A percentile compares a stretch with the other conserved stretches of the same genome.
Evolutionary conservation across 1,140 invertebrate species (phyloP).

Genomic region (Meteorus sp.): DNA sequence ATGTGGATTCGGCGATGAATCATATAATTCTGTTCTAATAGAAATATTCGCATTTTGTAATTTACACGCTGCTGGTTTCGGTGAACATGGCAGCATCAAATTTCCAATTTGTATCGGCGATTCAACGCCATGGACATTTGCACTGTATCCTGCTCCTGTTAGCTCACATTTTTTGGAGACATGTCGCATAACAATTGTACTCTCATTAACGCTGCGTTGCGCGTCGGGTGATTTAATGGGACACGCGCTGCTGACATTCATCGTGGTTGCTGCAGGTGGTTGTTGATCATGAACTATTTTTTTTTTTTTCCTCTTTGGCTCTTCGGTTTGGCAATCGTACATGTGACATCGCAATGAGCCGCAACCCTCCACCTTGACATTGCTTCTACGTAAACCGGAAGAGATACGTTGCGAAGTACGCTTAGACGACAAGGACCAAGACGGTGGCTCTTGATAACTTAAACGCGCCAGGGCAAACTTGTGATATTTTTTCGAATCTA

Average conservation of each 20-base stretch:
- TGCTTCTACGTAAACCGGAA: slow-evolving; percentile 8
- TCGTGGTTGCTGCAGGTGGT: not conserved
- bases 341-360: slow-evolving; percentile 18
- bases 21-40: slow-evolving; percentile 51
- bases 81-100: slow-evolving; percentile 8
- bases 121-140: slow-evolving; percentile 25
- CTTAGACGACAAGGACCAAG: slow-evolving; percentile 2
- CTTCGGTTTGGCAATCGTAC: not conserved
- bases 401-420: slow-evolving; percentile 1
- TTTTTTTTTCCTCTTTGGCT: not conserved
- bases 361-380: slow-evolving; percentile 10
- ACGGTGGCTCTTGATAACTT: slow-evolving; percentile 34
- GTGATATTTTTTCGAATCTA: slow-evolving; percentile 38
- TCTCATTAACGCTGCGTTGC: slow-evolving; percentile 23
- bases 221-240: not conserved
- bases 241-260: not conserved
- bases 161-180: slow-evolving; percentile 41
- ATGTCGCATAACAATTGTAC: slow-evolving; percentile 44
- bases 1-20: slow-evolving; percentile 39
- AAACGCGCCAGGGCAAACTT: slow-evolving; percentile 49
- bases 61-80: slow-evolving; percentile 23
- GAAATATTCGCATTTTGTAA: slow-evolving; percentile 49
- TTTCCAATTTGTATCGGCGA: slow-evolving; percentile 1
- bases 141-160: not conserved
- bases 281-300: not conserved